Conservation (phyloP, 2,113 vertebrate genomes). For the Lophotis ruficrista region DNA sequence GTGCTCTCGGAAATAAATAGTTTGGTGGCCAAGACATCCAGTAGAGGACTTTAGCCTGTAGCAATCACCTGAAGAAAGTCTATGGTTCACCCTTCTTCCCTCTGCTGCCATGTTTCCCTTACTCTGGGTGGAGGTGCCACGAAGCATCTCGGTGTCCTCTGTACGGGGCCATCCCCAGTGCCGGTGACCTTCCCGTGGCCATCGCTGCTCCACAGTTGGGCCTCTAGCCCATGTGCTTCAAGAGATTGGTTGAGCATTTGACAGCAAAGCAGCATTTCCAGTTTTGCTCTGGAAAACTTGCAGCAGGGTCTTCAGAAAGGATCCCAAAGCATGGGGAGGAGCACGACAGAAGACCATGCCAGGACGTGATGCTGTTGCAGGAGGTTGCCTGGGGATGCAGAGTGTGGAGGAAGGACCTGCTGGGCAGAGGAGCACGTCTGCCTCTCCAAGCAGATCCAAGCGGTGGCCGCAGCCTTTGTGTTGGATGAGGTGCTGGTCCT, state of each 20-base stretch:
- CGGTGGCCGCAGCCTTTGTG: accelerated
- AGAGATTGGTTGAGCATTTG: accelerated
- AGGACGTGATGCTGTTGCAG: background rate
- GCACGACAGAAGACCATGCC: background rate
- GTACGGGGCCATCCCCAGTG: background rate
- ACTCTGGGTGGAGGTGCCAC: background rate
- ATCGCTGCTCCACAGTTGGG: accelerated
- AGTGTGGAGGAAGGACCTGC: background rate
- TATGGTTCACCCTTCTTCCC: background rate
- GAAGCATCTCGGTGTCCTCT: background rate
- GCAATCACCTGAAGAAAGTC: background rate
- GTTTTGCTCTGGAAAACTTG: background rate
- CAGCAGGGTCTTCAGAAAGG: background rate
- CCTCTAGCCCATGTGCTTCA: accelerated
- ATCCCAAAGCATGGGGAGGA: accelerated
- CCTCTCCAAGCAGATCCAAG: background rate
- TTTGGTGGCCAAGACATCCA: background rate
- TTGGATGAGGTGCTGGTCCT: background rate
- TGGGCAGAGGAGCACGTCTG: background rate
- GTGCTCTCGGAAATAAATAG: background rate
- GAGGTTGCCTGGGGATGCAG: background rate
- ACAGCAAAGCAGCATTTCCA: background rate
- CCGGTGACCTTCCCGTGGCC: background rate
- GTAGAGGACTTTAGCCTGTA: background rate
- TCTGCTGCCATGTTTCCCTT: background rate